Conservation (phyloP, 1,140 invertebrate species). For the Pseudomyrmex cubaensis region DNA sequence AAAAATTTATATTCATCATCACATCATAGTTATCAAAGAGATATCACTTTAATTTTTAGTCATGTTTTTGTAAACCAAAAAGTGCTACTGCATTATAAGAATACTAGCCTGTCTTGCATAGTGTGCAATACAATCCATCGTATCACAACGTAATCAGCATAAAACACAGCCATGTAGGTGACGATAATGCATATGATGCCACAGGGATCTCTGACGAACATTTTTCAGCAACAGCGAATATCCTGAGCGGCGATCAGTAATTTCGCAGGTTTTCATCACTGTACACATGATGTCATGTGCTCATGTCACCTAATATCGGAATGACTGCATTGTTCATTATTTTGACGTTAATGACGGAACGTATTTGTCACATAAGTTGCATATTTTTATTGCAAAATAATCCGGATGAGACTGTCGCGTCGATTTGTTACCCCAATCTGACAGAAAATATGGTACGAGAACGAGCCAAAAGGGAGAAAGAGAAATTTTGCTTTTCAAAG, state of each 20-base stretch:
- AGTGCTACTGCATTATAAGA: background rate
- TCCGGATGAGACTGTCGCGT: background rate
- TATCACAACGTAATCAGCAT: constrained; percentile 96
- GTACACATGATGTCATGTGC: background rate
- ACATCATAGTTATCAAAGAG: no score
- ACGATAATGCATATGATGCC: constrained; percentile 94
- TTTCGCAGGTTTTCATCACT: constrained; percentile 41
- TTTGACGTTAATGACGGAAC: background rate
- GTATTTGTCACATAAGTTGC: background rate
- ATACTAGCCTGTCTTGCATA: constrained; percentile 91
- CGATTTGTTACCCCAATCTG: background rate
- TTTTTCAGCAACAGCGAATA: constrained; percentile 68
- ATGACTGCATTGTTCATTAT: constrained; percentile 23
- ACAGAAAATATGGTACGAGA: background rate
- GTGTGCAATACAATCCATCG: constrained; percentile 94
- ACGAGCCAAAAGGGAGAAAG: no score
- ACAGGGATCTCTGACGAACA: constrained; percentile 93
- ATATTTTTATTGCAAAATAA: constrained; percentile 4
- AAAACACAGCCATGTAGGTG: constrained; percentile 93
- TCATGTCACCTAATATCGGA: constrained; percentile 34
- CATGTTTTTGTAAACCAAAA: background rate
- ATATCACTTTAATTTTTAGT: no score
- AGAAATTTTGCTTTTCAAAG: background rate
- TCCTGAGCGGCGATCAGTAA: constrained; percentile 19
- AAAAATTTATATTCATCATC: background rate